A percentile compares a stretch with the other conserved stretches of the same genome.
Evolutionary conservation across 2,888 invertebrate species (phyloP).

Genomic region (Sarcophaga subvicina): DNA sequence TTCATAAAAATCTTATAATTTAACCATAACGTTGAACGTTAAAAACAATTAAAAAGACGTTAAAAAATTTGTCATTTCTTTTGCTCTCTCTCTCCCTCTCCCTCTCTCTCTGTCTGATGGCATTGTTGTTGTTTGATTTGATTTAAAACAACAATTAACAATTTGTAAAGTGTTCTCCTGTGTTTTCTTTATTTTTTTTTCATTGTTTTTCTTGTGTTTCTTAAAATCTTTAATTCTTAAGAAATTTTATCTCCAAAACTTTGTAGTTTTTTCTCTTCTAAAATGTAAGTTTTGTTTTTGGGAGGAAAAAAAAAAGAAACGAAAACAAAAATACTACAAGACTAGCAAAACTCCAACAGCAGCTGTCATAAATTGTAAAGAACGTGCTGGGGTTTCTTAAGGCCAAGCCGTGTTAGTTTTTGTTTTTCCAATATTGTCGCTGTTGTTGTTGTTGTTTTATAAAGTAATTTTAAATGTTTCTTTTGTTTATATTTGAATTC

Average conservation of each 20-base stretch:
- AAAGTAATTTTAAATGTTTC: no score
- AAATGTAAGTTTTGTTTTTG: no score
- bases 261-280: slow-evolving; percentile 17
- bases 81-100: neutral
- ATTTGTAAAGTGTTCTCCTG: no score
- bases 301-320: no score
- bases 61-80: neutral
- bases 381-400: slow-evolving; percentile 46
- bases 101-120: no score
- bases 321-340: neutral
- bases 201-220: slow-evolving; percentile 47
- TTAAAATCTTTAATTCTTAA: neutral
- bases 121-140: no score
- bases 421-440: no score
- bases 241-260: neutral
- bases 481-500: slow-evolving; percentile 4
- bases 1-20: neutral
- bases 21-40: slow-evolving; percentile 37
- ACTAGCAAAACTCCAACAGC: slow-evolving; percentile 22
- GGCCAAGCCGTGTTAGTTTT: slow-evolving; percentile 1
- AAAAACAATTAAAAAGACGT: slow-evolving; percentile 46
- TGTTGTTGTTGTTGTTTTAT: slow-evolving; percentile 9
- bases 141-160: no score
- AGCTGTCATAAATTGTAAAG: slow-evolving; percentile 51
- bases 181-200: neutral